Base-by-base conservation (phyloP, 2,113 vertebrate genomes). In the Corythoichthys haematopterus region DNA sequence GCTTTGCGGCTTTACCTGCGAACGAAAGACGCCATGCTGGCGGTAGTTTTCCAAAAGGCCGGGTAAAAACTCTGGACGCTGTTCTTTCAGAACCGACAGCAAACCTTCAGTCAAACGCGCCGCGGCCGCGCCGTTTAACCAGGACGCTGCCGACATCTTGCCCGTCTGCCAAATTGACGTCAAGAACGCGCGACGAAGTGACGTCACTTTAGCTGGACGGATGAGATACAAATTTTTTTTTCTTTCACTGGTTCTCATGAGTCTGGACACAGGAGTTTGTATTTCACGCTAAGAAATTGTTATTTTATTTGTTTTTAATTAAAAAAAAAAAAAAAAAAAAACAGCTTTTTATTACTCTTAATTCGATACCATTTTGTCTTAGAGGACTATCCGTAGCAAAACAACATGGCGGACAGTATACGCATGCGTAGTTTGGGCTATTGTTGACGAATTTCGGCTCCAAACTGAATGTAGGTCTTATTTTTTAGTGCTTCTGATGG, bases 61-160 rank as follows among this genome's bases (percentile, higher is more conserved):
- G 0, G 92, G 90, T 9, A 93, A 28, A 70, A 85, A 85, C 53
- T 92, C 89, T 0, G 90, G 83, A 38, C 88, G 85, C 40, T 92
- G 88, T 6, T 91, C 89, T 33, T 91, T 91, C 38, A 93, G 71
- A 69, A 86, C 86, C 40, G 87, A 90, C 80, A 91, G 80, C 36
- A 93, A 68, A 15, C 90, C 88, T 66, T 93, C 92, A 0, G 92
- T 91, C 5, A 92, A 69, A 33, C 88, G 85, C 77, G 85, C 76
- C 60, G 77, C 88, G 52, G 83, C 78, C 4, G 89, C 74, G 58
- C 86, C 91, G 88, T 91, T 91, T 90, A 90, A 69, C 91, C 89
- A 90, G 69, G 76, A 70, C 78, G 88, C 80, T 13, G 91, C 71
- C 72, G 91, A 91, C 91, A 93, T 93, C 74, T 91, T 90, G 57